Base-by-base conservation (phyloP, 2,113 vertebrate genomes). In the Jaculus jaculus region DNA sequence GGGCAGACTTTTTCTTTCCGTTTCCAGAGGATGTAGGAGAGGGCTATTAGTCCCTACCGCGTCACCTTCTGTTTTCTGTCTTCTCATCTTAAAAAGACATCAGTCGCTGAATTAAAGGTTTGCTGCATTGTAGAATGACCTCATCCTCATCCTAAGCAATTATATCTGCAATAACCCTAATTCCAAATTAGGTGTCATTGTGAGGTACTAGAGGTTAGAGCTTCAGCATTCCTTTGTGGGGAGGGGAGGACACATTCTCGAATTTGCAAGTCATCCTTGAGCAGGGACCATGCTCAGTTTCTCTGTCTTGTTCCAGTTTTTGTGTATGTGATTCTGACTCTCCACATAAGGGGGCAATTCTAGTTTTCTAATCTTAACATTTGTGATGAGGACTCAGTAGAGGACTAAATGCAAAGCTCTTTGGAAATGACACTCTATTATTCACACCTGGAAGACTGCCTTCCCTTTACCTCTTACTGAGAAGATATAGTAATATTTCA, bases 401-500 rank as follows among this genome's bases (percentile, higher is more conserved):
- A 20, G 28, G n/a, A 86, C 66, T 32, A 54, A 58, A 74, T 79
- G 47, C 90, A 90, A 94, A 94, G 65, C 13, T 80, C 71, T 71
- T 86, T 88, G 60, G 85, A 73, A 81, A 93, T 86, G 24, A 83
- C 17, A 65, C 66, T 82, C 68, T 81, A 81, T 39, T 83, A 85
- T 89, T 93, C 37, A 80, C 42, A 81, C 77, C 16, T 79, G 17
- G 24, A 91, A 92, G 60, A 89, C 5, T 77, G 86, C 87, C 63
- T 86, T 78, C 20, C 47, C 16, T 63, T 93, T 87, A 47, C 37
- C 7, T 81, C 74, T 91, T 87, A 75, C 21, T n/a, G 21, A 83
- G n/a, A 94, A 18, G 30, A 72, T 91, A 60, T 34, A 71, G 21
- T 72, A 63, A 80, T 89, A 86, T 77, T 92, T 86, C n/a, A 80